Percentiles rank a stretch among this genome's conserved stretches.
phyloP scores from a whole-genome alignment of 1,140 invertebrate species.

The Micrasema longulum region DNA sequence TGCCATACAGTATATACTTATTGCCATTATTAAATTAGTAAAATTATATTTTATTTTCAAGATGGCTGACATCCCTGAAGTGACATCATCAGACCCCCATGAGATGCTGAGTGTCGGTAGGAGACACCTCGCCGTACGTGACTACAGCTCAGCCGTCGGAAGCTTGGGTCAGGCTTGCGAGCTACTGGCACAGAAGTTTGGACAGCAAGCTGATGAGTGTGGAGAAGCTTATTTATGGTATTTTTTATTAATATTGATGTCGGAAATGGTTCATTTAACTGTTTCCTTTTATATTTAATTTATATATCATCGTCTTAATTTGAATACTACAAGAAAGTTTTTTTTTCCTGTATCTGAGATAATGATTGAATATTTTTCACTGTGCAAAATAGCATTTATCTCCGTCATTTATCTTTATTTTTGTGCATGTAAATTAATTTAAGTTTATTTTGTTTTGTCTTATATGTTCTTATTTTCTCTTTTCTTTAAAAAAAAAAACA shows the following conservation, averaged over 20 bases:
- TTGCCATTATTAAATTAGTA: too few relatives aligned
- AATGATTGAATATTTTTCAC: too few relatives aligned
- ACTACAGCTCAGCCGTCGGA: slow-evolving; percentile 82
- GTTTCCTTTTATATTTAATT: slow-evolving; percentile 19
- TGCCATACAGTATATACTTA: too few relatives aligned
- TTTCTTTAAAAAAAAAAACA: too few relatives aligned
- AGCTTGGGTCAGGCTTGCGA: slow-evolving; percentile 81
- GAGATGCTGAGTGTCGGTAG: slow-evolving; percentile 78
- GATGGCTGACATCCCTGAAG: slow-evolving; percentile 72
- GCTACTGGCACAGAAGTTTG: slow-evolving; percentile 76
- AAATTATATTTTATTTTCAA: slow-evolving; percentile 55
- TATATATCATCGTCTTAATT: neutral
- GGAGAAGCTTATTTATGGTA: slow-evolving; percentile 83
- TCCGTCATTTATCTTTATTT: too few relatives aligned
- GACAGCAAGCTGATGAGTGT: slow-evolving; percentile 82
- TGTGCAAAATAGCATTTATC: too few relatives aligned
- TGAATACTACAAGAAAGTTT: neutral
- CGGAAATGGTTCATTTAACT: slow-evolving; percentile 65
- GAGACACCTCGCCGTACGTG: slow-evolving; percentile 82
- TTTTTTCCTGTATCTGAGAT: too few relatives aligned
- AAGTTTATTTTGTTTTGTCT: too few relatives aligned
- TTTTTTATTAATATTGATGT: too few relatives aligned
- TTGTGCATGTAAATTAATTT: too few relatives aligned
- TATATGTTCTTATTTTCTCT: too few relatives aligned
- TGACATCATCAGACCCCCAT: slow-evolving; percentile 61